phyloP scores from a whole-genome alignment of 37 sponge, comb jelly and placozoan genomes.

The Tethya wilhelma region DNA sequence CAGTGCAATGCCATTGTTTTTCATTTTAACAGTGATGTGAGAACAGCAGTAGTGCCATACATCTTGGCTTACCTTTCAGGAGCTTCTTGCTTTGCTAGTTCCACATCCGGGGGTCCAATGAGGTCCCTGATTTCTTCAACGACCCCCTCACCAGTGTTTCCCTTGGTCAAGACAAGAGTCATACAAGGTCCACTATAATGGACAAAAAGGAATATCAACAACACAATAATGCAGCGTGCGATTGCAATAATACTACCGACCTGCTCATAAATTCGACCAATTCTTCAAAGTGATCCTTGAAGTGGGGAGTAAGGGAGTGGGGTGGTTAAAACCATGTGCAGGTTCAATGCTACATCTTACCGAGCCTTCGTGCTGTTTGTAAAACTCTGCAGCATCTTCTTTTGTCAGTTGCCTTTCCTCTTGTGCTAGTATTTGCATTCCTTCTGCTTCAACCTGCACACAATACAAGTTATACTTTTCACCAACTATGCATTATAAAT shows the following conservation, averaged over 20 bases:
- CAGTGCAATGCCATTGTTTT: background rate
- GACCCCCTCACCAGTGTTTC: slow-evolving; percentile 82
- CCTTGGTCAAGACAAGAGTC: slow-evolving; percentile 83
- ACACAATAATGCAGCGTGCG: background rate
- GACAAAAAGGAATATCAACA: background rate
- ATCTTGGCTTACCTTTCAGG: slow-evolving; percentile 74
- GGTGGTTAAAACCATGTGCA: background rate
- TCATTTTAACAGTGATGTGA: background rate
- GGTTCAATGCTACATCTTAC: slow-evolving; percentile 35
- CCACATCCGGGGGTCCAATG: slow-evolving; percentile 91
- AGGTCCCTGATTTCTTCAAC: slow-evolving; percentile 77
- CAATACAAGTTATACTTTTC: too few relatives aligned
- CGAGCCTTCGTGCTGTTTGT: slow-evolving; percentile 85
- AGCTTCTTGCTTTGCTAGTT: slow-evolving; percentile 81
- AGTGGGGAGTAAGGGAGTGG: background rate
- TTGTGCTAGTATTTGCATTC: slow-evolving; percentile 70
- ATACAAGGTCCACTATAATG: slow-evolving; percentile 86
- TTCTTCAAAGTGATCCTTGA: slow-evolving; percentile 81
- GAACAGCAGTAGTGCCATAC: background rate
- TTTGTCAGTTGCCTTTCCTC: slow-evolving; percentile 83
- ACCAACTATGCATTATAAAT: too few relatives aligned
- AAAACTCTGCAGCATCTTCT: slow-evolving; percentile 90
- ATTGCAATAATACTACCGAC: slow-evolving; percentile 15
- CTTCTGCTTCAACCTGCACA: slow-evolving; percentile 46
- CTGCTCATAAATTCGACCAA: slow-evolving; percentile 89